These are phyloP conservation scores for Mesembrinibis cayennensis DNA, from an alignment of 2,113 vertebrate species.

Conservation along the genomic window DNA sequence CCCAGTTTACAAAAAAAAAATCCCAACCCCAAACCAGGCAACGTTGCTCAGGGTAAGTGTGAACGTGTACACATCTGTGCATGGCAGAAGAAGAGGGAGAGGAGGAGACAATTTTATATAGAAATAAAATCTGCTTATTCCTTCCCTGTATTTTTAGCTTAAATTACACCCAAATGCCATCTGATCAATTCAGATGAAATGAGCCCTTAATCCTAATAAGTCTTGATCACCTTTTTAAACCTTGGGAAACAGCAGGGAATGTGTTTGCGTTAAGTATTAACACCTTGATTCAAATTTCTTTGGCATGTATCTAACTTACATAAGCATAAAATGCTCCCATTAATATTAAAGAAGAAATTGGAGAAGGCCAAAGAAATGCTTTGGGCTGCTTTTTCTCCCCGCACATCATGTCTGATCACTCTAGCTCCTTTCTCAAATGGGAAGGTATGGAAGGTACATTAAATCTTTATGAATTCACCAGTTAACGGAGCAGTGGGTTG, in stretches of 20 bases:
- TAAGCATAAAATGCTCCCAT: not conserved
- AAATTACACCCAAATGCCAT: conserved; percentile 43
- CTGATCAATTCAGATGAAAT: conserved; percentile 42
- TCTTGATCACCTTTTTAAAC: conserved; percentile 42
- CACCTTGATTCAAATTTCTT: not conserved
- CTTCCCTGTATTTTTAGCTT: conserved; percentile 36
- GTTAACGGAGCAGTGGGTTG: not conserved
- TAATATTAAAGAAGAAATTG: not conserved
- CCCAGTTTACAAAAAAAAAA: not conserved
- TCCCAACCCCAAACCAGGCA: not conserved
- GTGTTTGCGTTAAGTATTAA: not conserved
- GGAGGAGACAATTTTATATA: not conserved
- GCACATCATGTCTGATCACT: not conserved
- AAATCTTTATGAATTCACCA: not conserved
- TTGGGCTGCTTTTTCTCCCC: not conserved
- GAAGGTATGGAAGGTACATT: not conserved
- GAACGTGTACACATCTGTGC: accelerated
- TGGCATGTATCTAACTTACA: not conserved
- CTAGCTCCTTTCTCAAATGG: not conserved
- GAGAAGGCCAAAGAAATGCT: not conserved
- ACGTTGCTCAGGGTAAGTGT: not conserved
- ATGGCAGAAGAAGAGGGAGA: not conserved
- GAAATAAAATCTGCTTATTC: conserved; percentile 9
- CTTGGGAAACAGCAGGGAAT: not conserved
- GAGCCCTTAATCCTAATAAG: conserved; percentile 55